Evolutionary conservation across 37 sponge, comb jelly and placozoan genomes (phyloP).

Genomic region (Ianthella basta): DNA sequence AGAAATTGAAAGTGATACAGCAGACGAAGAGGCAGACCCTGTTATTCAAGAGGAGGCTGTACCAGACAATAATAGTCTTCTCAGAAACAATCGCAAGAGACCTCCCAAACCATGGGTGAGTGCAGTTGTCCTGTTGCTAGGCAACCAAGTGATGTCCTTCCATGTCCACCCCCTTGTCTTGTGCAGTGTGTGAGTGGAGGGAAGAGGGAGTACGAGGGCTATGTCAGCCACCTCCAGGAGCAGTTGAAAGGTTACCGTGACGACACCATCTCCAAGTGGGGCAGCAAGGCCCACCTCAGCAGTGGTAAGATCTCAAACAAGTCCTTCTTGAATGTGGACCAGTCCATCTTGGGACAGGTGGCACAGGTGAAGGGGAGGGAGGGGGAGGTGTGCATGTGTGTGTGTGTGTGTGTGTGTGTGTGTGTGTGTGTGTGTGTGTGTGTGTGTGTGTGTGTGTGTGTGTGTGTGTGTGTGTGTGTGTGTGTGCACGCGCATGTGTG

Average conservation of each 20-base stretch:
- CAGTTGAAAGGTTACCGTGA: constrained; percentile 40
- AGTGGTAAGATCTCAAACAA: constrained; percentile 71
- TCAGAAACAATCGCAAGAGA: background rate
- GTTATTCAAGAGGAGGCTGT: background rate
- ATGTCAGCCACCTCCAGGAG: constrained; percentile 31
- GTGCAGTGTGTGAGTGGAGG: background rate
- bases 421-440: background rate
- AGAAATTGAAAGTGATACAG: constrained; percentile 59
- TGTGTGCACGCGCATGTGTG: too few relatives aligned
- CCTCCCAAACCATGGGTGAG: constrained; percentile 38
- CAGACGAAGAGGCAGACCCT: background rate
- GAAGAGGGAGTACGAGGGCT: constrained; percentile 44
- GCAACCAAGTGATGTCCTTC: background rate
- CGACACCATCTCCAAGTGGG: constrained; percentile 72
- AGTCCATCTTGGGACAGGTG: constrained; percentile 60
- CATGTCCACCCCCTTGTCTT: background rate
- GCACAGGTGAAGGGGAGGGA: constrained; percentile 50
- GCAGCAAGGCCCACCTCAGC: constrained; percentile 50
- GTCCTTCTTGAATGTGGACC: constrained; percentile 68
- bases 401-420: background rate
- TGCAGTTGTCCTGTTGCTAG: background rate
- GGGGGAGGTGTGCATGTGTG: background rate
- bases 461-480: too few relatives aligned
- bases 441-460: too few relatives aligned
- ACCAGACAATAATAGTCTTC: background rate